These are phyloP conservation scores for Guaruba guarouba DNA, from an alignment of 2,113 vertebrate species.

Conservation along the genomic window DNA sequence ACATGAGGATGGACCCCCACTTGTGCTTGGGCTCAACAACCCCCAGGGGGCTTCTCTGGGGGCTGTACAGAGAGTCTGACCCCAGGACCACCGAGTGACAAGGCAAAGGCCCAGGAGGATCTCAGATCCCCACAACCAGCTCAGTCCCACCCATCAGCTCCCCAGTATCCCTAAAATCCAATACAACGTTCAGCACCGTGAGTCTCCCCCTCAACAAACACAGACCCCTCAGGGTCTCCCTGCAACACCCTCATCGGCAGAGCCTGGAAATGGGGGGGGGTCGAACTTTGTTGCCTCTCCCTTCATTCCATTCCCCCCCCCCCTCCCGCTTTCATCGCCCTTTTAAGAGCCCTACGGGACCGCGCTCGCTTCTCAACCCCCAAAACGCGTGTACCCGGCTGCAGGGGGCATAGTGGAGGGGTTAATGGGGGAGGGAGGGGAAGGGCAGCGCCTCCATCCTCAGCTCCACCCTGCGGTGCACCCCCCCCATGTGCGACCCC, in stretches of 20 bases:
- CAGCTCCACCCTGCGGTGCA: neutral
- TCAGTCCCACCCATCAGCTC: fast-evolving
- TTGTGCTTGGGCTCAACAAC: neutral
- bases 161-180: neutral
- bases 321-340: neutral
- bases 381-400: constrained; percentile 22
- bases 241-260: fast-evolving
- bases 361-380: constrained; percentile 30
- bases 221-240: no score
- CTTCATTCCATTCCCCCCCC: neutral
- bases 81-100: fast-evolving
- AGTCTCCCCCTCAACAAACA: neutral
- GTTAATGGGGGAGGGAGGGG: neutral
- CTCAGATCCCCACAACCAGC: neutral
- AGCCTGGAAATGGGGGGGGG: neutral
- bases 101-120: neutral
- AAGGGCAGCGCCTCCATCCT: no score
- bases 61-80: neutral
- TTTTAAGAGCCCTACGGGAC: neutral
- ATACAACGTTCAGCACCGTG: fast-evolving
- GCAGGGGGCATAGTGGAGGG: neutral
- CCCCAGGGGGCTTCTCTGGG: neutral
- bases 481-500: neutral
- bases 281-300: neutral
- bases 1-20: neutral